Base-by-base conservation (phyloP, 2,797 vertebrate species). In the Sandelia bainsii region DNA sequence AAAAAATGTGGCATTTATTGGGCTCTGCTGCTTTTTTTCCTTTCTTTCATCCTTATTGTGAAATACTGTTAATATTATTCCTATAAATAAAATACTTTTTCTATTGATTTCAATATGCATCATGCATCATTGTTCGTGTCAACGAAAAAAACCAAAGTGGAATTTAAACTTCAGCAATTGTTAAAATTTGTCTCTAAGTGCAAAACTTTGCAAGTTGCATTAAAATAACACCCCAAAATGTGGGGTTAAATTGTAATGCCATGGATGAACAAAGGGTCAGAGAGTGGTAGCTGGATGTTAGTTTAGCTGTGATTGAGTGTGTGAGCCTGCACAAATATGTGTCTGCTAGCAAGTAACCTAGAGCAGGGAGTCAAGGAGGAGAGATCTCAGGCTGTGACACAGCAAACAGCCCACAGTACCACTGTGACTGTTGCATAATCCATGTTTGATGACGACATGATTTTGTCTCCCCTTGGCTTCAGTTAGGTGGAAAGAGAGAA, bases 401-500 rank as follows among this genome's bases (percentile, higher is more conserved):
- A 60, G 63, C 60, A 72, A 68, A 79, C 63, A 77, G 60, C 44
- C 70, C 63, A 58, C 44, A 59, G 62, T 10, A 10, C 37, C 56
- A 19, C 17, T 45, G 51, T 1, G 29, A 51, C 61, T 46, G 45
- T 77, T 80, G 69, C 62, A 84, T 83, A 82, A 88, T 74, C 60
- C 52, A 51, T 71, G 75, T 79, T 77, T 80, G 80, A 83, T 79
- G 74, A 75, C 27, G n/a, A 27, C 64, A 61, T 53, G 48, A 40
- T 72, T 82, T 64, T 57, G 27, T 72, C 67, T 81, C 59, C 79
- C 62, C 62, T 76, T 72, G 72, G 74, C 49, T 76, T 67, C 65
- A 62, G 76, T 84, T 80, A 80, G 67, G 29, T 69, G 46, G 56
- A 71, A 46, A 29, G 29, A 62, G 56, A 81, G 19, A 71, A 72